These are phyloP conservation scores for Ophraella communa DNA, from an alignment of 2,888 invertebrate species.

Conservation along the genomic window DNA sequence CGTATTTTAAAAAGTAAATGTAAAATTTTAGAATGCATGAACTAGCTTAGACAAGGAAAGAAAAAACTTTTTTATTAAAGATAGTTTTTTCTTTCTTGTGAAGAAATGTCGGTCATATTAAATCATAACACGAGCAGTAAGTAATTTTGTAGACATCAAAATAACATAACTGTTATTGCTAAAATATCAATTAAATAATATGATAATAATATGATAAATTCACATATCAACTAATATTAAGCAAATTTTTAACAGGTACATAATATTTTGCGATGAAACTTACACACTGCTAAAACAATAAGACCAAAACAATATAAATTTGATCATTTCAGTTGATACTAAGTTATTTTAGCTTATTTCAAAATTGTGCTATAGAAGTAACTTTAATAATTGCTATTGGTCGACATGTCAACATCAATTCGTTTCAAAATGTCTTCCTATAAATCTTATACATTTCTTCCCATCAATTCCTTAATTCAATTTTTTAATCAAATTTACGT, in stretches of 20 bases:
- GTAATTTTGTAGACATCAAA: neutral
- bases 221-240: neutral
- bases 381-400: too few relatives aligned
- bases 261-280: too few relatives aligned
- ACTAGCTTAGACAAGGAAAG: conserved; percentile 8
- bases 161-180: neutral
- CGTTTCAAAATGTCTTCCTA: too few relatives aligned
- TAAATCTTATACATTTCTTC: too few relatives aligned
- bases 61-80: neutral
- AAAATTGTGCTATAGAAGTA: too few relatives aligned
- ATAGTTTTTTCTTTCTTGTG: conserved; percentile 8
- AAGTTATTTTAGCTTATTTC: too few relatives aligned
- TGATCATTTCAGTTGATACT: too few relatives aligned
- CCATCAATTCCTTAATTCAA: too few relatives aligned
- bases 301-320: too few relatives aligned
- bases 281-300: too few relatives aligned
- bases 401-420: too few relatives aligned
- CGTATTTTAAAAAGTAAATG: conserved; percentile 5
- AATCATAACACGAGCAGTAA: neutral
- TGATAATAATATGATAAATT: neutral
- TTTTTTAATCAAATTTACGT: too few relatives aligned
- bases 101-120: conserved; percentile 18
- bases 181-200: neutral
- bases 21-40: conserved; percentile 17
- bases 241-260: neutral